Percentiles rank a stretch among this genome's conserved stretches.
phyloP scores from a whole-genome alignment of 2,113 vertebrate genomes.

The Otis tarda region DNA sequence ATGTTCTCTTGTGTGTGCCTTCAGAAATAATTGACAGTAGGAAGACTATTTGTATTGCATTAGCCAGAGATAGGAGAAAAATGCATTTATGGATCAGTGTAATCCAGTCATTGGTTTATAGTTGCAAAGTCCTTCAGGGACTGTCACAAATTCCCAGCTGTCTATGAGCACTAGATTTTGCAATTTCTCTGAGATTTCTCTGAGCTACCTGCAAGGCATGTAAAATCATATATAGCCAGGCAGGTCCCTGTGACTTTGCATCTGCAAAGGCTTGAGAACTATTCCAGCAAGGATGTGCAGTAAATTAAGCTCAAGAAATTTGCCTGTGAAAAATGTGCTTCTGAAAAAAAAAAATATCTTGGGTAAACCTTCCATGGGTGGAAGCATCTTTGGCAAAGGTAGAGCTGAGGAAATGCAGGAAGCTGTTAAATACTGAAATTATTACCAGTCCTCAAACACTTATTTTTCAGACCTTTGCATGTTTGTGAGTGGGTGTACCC shows the following conservation, averaged over 20 bases:
- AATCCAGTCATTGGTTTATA: conserved; percentile 56
- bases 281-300: conserved; percentile 27
- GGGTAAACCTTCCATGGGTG: not conserved
- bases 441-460: not conserved
- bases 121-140: conserved; percentile 43
- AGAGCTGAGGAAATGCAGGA: not conserved
- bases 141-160: conserved; percentile 44
- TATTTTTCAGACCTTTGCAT: not conserved
- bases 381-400: not conserved
- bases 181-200: too few species aligned
- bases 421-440: not conserved
- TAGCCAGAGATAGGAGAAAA: conserved; percentile 55
- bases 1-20: not conserved
- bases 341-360: conserved; percentile 11
- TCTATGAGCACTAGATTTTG: not conserved
- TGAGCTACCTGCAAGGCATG: conserved; percentile 18
- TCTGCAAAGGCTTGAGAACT: conserved; percentile 1
- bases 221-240: not conserved
- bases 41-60: conserved; percentile 54
- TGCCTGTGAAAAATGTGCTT: not conserved
- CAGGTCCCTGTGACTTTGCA: not conserved
- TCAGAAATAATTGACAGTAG: conserved; percentile 59
- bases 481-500: not conserved
- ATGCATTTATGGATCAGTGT: conserved; percentile 52
- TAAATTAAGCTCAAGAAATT: conserved; percentile 42